Evolutionary conservation across 2,888 invertebrate species (phyloP).

Genomic region (Hemaris fuciformis): DNA sequence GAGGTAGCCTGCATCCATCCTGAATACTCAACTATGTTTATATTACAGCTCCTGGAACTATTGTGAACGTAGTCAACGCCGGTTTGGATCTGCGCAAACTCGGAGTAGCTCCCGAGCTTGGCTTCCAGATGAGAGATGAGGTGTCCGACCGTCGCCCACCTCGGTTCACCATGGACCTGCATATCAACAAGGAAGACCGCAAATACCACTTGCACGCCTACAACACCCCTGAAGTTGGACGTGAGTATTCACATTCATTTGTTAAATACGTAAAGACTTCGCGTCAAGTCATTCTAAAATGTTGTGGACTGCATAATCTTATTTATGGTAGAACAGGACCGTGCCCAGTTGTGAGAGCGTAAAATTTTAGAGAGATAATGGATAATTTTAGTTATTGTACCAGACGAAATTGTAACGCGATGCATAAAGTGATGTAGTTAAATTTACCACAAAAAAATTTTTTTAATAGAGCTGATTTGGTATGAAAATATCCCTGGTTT

Average conservation of each 20-base stretch:
- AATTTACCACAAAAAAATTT: too few relatives aligned
- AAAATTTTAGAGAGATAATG: too few relatives aligned
- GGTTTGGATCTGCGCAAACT: slow-evolving; percentile 87
- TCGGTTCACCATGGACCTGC: slow-evolving; percentile 87
- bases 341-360: too few relatives aligned
- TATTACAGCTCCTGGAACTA: slow-evolving; percentile 68
- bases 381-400: too few relatives aligned
- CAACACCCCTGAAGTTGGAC: slow-evolving; percentile 83
- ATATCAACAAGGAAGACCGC: slow-evolving; percentile 85
- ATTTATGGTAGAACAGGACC: too few relatives aligned
- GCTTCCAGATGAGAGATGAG: slow-evolving; percentile 84
- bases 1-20: too few relatives aligned
- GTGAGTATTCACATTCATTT: slow-evolving; percentile 51
- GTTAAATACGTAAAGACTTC: not conserved
- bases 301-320: too few relatives aligned
- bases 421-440: too few relatives aligned
- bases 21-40: not conserved
- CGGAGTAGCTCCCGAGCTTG: slow-evolving; percentile 88
- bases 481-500: too few relatives aligned
- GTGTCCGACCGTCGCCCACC: slow-evolving; percentile 80
- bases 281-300: too few relatives aligned
- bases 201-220: slow-evolving; percentile 87
- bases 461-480: too few relatives aligned
- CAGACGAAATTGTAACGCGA: too few relatives aligned
- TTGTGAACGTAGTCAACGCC: slow-evolving; percentile 84